A percentile compares a stretch with the other conserved stretches of the same genome.
These are phyloP conservation scores for Latrodectus elegans DNA, from an alignment of 2,888 invertebrate genomes.

Conservation along the genomic window DNA sequence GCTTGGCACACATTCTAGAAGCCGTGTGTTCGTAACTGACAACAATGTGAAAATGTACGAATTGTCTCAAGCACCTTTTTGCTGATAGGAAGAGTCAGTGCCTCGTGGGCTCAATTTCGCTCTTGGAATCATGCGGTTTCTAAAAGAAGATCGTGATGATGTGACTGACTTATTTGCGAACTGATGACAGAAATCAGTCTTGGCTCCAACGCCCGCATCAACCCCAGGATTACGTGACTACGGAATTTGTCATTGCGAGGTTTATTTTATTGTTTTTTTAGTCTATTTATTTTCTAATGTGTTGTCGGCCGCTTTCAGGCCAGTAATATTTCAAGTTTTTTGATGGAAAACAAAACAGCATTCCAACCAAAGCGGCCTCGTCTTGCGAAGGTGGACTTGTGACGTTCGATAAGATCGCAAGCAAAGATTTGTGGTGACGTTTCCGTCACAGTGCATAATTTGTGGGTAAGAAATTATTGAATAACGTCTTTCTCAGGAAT, in stretches of 20 bases:
- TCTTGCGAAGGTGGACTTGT: too few species aligned
- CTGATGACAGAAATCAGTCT: slow-evolving; percentile 45
- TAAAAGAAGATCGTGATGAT: slow-evolving; percentile 22
- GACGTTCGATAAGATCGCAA: too few species aligned
- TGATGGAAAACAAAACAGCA: too few species aligned
- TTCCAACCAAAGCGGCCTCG: too few species aligned
- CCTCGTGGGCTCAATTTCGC: slow-evolving; percentile 1
- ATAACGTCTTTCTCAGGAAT: too few species aligned
- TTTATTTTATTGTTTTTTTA: slow-evolving; percentile 38
- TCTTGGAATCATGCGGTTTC: slow-evolving; percentile 25
- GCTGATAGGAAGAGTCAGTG: slow-evolving; percentile 4
- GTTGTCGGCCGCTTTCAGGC: slow-evolving; percentile 27
- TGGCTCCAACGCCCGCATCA: slow-evolving; percentile 44
- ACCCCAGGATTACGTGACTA: slow-evolving; percentile 58
- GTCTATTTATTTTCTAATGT: slow-evolving; percentile 35
- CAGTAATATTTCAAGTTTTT: slow-evolving; percentile 19
- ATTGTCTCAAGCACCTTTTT: not conserved
- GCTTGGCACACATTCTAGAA: too few species aligned
- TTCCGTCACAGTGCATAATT: too few species aligned
- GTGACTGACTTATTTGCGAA: slow-evolving; percentile 50
- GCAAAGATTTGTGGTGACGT: too few species aligned
- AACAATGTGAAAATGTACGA: not conserved
- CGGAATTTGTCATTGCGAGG: slow-evolving; percentile 64
- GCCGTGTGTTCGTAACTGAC: not conserved
- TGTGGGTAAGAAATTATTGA: too few species aligned